Evolutionary conservation across 2,797 vertebrate species (phyloP).

Genomic region (Anomalospiza imberbis): DNA sequence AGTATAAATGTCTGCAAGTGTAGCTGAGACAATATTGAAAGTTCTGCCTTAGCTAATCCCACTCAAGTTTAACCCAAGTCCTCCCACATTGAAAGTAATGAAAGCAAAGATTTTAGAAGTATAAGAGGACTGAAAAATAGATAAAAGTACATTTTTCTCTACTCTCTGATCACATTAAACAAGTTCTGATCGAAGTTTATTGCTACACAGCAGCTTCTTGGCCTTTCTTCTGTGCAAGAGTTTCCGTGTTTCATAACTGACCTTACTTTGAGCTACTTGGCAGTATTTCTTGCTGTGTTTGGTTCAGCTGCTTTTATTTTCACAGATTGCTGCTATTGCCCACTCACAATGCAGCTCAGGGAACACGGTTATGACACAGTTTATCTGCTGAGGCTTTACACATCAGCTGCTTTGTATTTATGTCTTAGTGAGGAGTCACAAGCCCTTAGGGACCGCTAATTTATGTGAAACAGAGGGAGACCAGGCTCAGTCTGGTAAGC

Average conservation of each 20-base stretch:
- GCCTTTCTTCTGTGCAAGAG: not conserved
- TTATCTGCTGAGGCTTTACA: not conserved
- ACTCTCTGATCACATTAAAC: not conserved
- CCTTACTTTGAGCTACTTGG: not conserved
- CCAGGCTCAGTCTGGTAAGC: not conserved
- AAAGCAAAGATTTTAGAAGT: not conserved
- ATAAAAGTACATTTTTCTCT: not conserved
- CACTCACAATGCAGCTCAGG: not conserved
- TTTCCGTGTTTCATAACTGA: not conserved
- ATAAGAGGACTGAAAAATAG: not conserved
- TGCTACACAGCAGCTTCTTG: not conserved
- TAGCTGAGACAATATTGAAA: not conserved
- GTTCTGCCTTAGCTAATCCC: not conserved
- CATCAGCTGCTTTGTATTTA: not conserved
- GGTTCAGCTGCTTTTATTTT: not conserved
- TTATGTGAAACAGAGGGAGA: not conserved
- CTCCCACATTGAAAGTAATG: not conserved
- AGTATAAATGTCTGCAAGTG: not conserved
- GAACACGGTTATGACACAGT: not conserved
- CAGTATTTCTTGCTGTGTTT: not conserved
- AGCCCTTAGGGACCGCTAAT: not conserved
- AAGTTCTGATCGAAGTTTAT: not conserved
- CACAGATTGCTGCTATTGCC: not conserved
- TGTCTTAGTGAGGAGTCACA: not conserved
- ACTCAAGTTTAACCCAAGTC: not conserved